Percentiles rank a stretch among this genome's conserved stretches.
These are phyloP conservation scores for Atethmia centrago DNA, from an alignment of 2,888 invertebrate genomes.

Conservation along the genomic window DNA sequence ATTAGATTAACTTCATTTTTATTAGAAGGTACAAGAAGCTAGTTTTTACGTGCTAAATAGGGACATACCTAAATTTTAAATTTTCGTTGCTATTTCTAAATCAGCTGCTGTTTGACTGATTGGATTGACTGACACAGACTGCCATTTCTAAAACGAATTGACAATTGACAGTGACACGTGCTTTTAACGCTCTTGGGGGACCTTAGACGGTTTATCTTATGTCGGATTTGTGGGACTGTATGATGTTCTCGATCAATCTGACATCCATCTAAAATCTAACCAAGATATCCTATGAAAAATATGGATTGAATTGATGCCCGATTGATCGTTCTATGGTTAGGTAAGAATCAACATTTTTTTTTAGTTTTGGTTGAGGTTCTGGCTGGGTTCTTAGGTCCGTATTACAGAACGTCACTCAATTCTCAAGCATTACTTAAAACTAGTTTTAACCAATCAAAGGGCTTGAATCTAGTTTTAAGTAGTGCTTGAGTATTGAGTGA, in stretches of 20 bases:
- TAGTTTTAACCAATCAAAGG: no score
- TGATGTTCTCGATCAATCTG: neutral
- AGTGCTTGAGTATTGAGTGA: no score
- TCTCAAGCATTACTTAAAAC: no score
- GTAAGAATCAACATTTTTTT: no score
- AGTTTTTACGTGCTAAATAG: neutral
- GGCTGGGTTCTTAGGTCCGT: no score
- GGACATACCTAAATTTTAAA: constrained; percentile 24
- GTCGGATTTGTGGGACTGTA: neutral
- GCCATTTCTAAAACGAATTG: constrained; percentile 32
- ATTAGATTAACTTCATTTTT: neutral
- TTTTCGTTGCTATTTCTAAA: constrained; percentile 25
- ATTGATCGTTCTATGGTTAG: no score
- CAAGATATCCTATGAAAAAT: neutral
- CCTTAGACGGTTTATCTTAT: neutral
- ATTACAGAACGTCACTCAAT: no score
- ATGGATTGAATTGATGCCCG: neutral
- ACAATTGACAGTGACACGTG: neutral
- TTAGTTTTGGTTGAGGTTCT: no score
- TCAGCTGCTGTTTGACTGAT: constrained; percentile 46
- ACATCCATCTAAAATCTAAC: neutral
- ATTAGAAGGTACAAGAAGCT: neutral
- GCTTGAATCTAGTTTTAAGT: no score
- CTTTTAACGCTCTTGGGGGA: neutral
- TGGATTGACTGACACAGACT: neutral